Evolutionary conservation across 35 echinoderm and acorn worm genomes (phyloP).

Genomic region (Amphiura filiformis): DNA sequence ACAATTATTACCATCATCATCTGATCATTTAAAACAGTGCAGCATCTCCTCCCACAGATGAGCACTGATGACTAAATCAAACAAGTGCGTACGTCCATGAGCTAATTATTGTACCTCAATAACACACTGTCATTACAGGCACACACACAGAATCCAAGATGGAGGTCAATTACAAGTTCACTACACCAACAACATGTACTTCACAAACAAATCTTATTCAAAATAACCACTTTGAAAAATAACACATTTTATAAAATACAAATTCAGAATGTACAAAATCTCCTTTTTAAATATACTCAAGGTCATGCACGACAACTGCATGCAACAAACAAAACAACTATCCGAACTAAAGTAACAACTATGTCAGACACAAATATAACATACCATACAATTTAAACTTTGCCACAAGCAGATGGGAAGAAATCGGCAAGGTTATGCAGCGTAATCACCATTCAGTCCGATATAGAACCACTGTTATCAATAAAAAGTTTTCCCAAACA

Average conservation of each 20-base stretch:
- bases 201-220: too few species aligned
- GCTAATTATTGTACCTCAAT: neutral
- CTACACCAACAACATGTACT: neutral
- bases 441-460: neutral
- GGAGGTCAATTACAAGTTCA: constrained; percentile 4
- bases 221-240: neutral
- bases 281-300: neutral
- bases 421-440: neutral
- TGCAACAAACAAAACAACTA: neutral
- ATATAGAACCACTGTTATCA: constrained; percentile 9
- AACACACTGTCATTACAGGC: neutral
- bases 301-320: neutral
- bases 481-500: neutral
- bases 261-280: neutral
- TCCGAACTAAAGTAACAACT: neutral
- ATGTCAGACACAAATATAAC: neutral
- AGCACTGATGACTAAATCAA: neutral
- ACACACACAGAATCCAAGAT: neutral
- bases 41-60: too few species aligned
- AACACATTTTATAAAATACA: neutral
- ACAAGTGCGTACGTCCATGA: neutral
- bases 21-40: too few species aligned
- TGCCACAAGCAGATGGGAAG: neutral
- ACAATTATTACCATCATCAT: too few species aligned
- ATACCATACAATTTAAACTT: neutral